Evolutionary conservation across 2,888 invertebrate species (phyloP), one percentile per base, ranked within the genome.

Genomic region (Amphipyra berbera): DNA sequence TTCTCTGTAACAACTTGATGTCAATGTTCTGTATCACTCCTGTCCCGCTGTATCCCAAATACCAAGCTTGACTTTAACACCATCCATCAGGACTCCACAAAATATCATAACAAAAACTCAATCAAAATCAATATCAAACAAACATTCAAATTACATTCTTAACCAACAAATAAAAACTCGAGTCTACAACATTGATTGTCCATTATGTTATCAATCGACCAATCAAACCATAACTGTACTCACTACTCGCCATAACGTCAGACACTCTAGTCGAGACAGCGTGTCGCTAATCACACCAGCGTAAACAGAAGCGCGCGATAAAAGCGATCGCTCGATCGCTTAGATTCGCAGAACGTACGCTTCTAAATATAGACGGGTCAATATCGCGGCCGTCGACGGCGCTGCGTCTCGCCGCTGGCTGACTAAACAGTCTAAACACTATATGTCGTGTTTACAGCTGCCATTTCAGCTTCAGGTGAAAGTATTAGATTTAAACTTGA

Each of bases 291-390:
- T 60, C 48, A 47, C 37, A 27, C 30, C 21, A 66, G 38, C 49
- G 61, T 63, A 61, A 78, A 74, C 60, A 62, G 45, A 27, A n/a
- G 37, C 21, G n/a, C 63, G 64, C 67, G 50, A 70, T 78, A 75
- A 76, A 75, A 74, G 62, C 54, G 68, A 67, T 68, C 60, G 61
- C 55, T 67, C 21, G 73, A 61, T 55, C 64, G 45, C 66, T 75
- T 78, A 66, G 55, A 73, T 81, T 82, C 76, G 75, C 78, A 76
- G 77, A 81, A 85, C 58, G 6, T 30, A 30, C 30, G 66, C 70
- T 65, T 78, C 92, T 93, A 93, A 87, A 92, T 90, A 88, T 93
- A 93, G 90, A 87, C 86, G 83, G 93, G 91, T 93, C 93, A 93
- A 93, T 93, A 93, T 77, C 73, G 82, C 73, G 63, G 75, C 72